Evolutionary conservation across 2,113 vertebrate genomes (phyloP), one percentile per base, ranked within the genome.

Genomic region (Nerophis lumbriciformis): DNA sequence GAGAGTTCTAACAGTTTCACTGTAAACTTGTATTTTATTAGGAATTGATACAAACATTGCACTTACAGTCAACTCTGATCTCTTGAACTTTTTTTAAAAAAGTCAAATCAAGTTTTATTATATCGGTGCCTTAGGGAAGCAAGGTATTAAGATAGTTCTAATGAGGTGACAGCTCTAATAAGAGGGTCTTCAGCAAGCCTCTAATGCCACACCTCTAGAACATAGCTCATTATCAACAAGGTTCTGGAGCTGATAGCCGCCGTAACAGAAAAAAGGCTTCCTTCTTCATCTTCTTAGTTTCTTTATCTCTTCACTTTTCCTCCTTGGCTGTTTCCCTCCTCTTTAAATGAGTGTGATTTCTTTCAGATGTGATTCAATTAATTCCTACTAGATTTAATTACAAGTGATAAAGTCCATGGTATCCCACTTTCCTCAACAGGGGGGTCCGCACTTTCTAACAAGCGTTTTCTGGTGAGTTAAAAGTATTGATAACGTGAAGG

Each of bases 311-410:
- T 75, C 69, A 67, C 78, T 76, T 81, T 79, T 79, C 47, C 73
- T 81, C 81, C 75, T 78, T 72, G 74, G 68, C 63, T 72, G 81
- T 77, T 76, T 78, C 74, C 78, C 78, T 80, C 61, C 69, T 68
- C 82, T 68, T 75, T 86, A 90, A 90, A 89, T 88, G 85, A 89
- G 88, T 86, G 82, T 87, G 84, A 90, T 91, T 85, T 81, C 80
- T 89, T 90, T 91, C 86, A 87, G 82, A 88, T 90, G 83, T 84
- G 88, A 89, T 90, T 90, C 84, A 91, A 88, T 90, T 91, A 90
- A 90, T 90, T 90, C 88, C 83, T 84, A 80, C 88, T 89, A 89
- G 87, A 90, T 90, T 90, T 91, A 91, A 91, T 92, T 90, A 91
- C 86, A 86, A 79, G 83, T 67, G 57, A 85, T 85, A 86, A 85